A percentile compares a stretch with the other conserved stretches of the same genome.
Evolutionary conservation across 2,113 vertebrate species (phyloP).

Genomic region (Hyperopisus bebe): DNA sequence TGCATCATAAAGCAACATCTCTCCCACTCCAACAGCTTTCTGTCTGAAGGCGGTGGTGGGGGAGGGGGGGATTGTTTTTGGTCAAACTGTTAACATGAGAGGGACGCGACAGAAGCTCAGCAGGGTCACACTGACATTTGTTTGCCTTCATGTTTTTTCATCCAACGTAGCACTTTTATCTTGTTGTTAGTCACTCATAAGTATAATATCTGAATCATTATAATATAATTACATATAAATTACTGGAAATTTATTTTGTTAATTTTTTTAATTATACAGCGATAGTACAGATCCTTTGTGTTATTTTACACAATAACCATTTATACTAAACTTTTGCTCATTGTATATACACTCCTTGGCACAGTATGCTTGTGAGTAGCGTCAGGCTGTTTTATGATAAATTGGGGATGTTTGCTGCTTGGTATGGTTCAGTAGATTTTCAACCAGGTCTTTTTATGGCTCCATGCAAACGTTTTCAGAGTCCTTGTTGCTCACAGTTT

Average conservation of each 20-base stretch:
- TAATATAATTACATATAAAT: background rate
- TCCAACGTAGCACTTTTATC: background rate
- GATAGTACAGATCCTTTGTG: background rate
- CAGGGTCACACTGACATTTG: background rate
- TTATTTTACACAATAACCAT: background rate
- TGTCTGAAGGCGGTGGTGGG: slow-evolving; percentile 32
- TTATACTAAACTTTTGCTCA: background rate
- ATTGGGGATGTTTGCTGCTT: background rate
- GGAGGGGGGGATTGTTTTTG: background rate
- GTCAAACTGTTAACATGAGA: background rate
- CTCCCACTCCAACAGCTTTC: slow-evolving; percentile 43
- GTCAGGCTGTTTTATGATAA: background rate
- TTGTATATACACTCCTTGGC: background rate
- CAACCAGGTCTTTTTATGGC: background rate
- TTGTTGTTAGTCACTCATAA: background rate
- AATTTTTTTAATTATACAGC: background rate
- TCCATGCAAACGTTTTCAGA: background rate
- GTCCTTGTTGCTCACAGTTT: slow-evolving; percentile 22
- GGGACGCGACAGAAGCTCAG: background rate
- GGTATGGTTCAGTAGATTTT: background rate
- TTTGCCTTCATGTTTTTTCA: background rate
- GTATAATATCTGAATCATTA: background rate
- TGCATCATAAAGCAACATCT: slow-evolving; percentile 49
- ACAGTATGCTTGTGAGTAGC: background rate
- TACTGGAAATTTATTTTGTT: background rate